phyloP scores from a whole-genome alignment of 2,113 vertebrate species.

The Labrus mixtus region DNA sequence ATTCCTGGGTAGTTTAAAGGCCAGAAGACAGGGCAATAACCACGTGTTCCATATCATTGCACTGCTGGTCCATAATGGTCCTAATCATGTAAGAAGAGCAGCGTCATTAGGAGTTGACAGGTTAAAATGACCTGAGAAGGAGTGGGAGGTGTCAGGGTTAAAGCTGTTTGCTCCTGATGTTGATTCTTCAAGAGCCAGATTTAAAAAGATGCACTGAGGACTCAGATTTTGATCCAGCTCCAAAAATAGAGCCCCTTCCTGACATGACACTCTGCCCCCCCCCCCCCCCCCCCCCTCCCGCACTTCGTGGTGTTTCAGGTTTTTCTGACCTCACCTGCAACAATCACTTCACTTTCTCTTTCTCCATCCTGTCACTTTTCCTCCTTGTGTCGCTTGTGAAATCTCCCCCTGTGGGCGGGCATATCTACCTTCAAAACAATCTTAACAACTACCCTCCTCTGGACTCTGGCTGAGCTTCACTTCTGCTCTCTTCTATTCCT shows the following conservation, averaged over 20 bases:
- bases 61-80: constrained; percentile 52
- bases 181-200: constrained; percentile 29
- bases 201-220: constrained; percentile 22
- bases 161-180: constrained; percentile 37
- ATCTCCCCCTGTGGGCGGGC: constrained; percentile 13
- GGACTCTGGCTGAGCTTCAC: constrained; percentile 27
- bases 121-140: constrained; percentile 58
- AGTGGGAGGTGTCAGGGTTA: constrained; percentile 27
- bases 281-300: constrained; percentile 2
- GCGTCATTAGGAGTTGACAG: constrained; percentile 52
- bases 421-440: constrained; percentile 5
- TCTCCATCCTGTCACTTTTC: not conserved
- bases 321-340: constrained; percentile 33
- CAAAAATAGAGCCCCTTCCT: constrained; percentile 54
- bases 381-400: not conserved
- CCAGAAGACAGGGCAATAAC: constrained; percentile 43
- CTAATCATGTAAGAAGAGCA: constrained; percentile 59
- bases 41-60: constrained; percentile 31
- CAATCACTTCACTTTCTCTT: constrained; percentile 10
- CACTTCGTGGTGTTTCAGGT: constrained; percentile 25
- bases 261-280: constrained; percentile 54
- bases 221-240: constrained; percentile 40
- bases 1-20: constrained; percentile 51
- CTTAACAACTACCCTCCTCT: constrained; percentile 19
- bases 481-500: constrained; percentile 49